Percentiles rank a stretch among this genome's conserved stretches.
Evolutionary conservation across 37 sponge, comb jelly and placozoan species (phyloP).

Genomic region (Ephydatia muelleri): DNA sequence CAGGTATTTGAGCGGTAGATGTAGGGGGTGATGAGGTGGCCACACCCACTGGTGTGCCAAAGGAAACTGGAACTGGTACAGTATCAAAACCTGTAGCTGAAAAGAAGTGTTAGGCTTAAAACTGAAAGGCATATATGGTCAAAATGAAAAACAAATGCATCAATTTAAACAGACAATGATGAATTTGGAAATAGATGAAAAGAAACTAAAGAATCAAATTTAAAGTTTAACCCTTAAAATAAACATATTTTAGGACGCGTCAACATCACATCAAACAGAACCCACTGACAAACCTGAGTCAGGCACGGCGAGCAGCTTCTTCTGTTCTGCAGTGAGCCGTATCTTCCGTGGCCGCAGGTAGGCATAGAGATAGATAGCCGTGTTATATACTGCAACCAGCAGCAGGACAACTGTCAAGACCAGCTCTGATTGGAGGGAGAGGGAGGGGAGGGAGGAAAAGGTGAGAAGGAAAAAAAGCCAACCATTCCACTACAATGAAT

Average conservation of each 20-base stretch:
- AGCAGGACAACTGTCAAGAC: constrained; percentile 14
- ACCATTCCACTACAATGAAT: neutral
- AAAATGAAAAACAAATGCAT: too few species aligned
- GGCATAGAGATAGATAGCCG: constrained; percentile 14
- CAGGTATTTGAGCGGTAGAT: constrained; percentile 20
- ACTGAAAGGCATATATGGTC: neutral
- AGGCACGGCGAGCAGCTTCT: constrained; percentile 31
- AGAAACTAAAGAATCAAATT: too few species aligned
- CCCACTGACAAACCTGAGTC: neutral
- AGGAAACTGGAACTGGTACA: constrained; percentile 9
- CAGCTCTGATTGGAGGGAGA: constrained; percentile 12
- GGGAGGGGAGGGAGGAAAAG: neutral
- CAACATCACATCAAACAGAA: neutral
- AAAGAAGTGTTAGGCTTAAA: neutral
- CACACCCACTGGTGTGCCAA: constrained; percentile 10
- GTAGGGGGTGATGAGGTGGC: neutral
- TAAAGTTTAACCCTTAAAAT: too few species aligned
- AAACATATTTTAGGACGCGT: too few species aligned
- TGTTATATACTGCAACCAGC: constrained; percentile 27
- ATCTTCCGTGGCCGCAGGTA: neutral
- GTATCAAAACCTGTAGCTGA: constrained; percentile 43
- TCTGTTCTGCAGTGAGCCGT: constrained; percentile 32
- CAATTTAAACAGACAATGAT: too few species aligned
- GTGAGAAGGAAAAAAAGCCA: neutral
- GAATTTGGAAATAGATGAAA: too few species aligned